These are phyloP conservation scores for Coreoperca whiteheadi DNA, from an alignment of 2,113 vertebrate species.

Conservation along the genomic window DNA sequence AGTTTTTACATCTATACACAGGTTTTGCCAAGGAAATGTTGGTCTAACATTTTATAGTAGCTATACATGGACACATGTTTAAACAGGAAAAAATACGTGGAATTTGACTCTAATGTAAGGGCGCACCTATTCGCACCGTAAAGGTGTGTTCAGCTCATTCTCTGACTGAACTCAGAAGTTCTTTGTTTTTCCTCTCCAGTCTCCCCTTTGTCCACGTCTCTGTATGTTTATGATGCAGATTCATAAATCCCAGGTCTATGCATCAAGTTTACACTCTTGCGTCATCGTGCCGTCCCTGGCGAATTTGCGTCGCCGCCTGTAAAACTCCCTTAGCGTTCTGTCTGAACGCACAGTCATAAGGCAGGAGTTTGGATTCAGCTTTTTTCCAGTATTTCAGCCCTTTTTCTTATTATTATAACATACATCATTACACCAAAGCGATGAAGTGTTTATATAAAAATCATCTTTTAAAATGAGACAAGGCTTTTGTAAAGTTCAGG, in stretches of 20 bases:
- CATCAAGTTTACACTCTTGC: too few species aligned
- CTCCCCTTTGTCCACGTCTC: too few species aligned
- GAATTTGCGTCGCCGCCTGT: neutral
- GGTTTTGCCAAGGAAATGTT: conserved; percentile 39
- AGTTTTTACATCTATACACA: conserved; percentile 73
- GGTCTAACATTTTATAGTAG: conserved; percentile 56
- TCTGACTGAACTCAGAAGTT: too few species aligned
- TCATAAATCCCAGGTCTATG: neutral
- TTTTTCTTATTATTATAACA: neutral
- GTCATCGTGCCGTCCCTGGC: too few species aligned
- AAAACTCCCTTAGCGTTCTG: neutral
- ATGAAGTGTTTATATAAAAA: too few species aligned
- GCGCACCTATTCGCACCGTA: conserved; percentile 9
- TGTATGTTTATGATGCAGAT: too few species aligned
- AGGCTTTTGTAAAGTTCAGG: neutral
- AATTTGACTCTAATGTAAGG: conserved; percentile 26
- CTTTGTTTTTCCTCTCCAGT: too few species aligned
- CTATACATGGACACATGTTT: conserved; percentile 57
- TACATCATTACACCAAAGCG: neutral
- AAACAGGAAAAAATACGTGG: conserved; percentile 36
- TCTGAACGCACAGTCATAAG: conserved; percentile 57
- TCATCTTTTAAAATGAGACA: neutral
- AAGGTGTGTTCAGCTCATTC: neutral
- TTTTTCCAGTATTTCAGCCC: conserved; percentile 33
- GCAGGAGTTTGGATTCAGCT: conserved; percentile 70